Evolutionary conservation across 2,797 vertebrate species (phyloP).

Genomic region (Urosaurus nigricauda): DNA sequence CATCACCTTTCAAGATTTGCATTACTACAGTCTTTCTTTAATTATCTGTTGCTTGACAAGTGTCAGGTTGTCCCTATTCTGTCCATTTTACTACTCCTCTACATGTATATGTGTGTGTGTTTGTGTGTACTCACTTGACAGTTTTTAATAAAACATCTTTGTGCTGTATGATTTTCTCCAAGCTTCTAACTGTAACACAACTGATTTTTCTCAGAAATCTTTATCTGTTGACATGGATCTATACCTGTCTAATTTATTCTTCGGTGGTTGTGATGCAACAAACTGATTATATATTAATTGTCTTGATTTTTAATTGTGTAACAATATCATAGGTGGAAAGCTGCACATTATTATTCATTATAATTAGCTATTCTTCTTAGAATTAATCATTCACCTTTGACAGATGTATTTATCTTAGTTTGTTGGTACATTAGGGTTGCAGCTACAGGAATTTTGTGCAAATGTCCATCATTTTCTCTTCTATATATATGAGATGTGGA

Average conservation of each 20-base stretch:
- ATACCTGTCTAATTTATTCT: not conserved
- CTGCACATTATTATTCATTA: not conserved
- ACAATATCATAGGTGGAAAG: too few relatives aligned
- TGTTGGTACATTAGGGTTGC: not conserved
- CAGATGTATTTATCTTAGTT: not conserved
- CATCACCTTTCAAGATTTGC: constrained; percentile 18
- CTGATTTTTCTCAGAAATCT: constrained; percentile 16
- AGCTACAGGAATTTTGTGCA: not conserved
- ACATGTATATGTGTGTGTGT: not conserved
- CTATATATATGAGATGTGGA: not conserved
- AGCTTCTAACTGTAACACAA: not conserved
- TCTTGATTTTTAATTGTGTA: not conserved
- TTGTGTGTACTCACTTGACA: not conserved
- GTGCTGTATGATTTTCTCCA: not conserved
- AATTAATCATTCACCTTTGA: not conserved
- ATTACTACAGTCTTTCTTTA: constrained; percentile 14
- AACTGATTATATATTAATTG: not conserved
- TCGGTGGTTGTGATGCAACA: not conserved
- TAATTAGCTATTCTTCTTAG: not conserved
- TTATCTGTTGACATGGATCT: constrained; percentile 26
- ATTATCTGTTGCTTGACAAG: constrained; percentile 28
- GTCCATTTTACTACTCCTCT: not conserved
- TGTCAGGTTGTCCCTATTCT: constrained; percentile 2
- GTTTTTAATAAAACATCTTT: constrained; percentile 30
- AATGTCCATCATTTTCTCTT: not conserved